These are phyloP conservation scores for Tragelaphus strepsiceros DNA, from an alignment of 2,113 vertebrate genomes.

Conservation along the genomic window DNA sequence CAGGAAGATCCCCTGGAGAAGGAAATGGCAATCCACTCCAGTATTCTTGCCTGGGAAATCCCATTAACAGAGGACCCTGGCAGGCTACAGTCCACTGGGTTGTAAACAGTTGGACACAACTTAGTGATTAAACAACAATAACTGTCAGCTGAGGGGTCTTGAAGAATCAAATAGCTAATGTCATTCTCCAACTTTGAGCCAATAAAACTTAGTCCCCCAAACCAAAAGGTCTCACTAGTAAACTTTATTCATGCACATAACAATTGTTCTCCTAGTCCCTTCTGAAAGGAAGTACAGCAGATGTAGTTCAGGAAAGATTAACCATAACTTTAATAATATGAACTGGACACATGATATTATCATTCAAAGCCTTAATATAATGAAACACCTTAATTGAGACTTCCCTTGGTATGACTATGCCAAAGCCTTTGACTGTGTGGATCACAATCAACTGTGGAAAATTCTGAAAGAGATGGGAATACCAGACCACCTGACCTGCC, in stretches of 20 bases:
- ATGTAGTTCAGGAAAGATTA: slow-evolving; percentile 14
- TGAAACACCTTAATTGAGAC: background rate
- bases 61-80: background rate
- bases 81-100: fast-evolving
- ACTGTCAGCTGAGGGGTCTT: background rate
- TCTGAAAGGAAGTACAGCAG: background rate
- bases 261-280: background rate
- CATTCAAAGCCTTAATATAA: slow-evolving; percentile 6
- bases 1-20: background rate
- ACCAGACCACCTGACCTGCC: too few species aligned
- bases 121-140: background rate
- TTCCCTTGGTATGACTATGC: background rate
- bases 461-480: too few species aligned
- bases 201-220: background rate
- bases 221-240: background rate
- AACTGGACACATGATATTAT: background rate
- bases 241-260: background rate
- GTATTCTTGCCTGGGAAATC: background rate
- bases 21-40: background rate
- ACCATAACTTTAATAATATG: background rate
- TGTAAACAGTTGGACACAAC: background rate
- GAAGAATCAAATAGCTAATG: background rate
- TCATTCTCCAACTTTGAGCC: slow-evolving; percentile 5
- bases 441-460: too few species aligned
- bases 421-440: too few species aligned